Conservation (phyloP, 2,113 vertebrate genomes). For the Labeo rohita region DNA sequence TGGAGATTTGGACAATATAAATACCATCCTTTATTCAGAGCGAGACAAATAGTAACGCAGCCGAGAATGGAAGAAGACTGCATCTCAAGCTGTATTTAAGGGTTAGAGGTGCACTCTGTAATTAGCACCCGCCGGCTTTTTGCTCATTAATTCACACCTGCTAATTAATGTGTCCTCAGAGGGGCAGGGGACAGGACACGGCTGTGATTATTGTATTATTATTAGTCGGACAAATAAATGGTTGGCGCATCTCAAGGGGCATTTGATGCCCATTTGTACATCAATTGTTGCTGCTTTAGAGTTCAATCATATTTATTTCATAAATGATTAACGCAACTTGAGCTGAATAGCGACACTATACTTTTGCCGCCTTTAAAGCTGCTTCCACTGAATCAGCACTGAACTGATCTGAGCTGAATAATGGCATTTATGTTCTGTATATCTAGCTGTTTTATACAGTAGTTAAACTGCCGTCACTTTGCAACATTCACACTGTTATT, state of each 20-base stretch:
- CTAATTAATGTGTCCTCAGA: slow-evolving; percentile 73
- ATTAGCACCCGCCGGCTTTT: slow-evolving; percentile 76
- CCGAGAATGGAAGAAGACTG: slow-evolving; percentile 54
- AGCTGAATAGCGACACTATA: no score
- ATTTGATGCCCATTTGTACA: not conserved
- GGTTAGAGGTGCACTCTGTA: slow-evolving; percentile 76
- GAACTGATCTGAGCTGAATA: not conserved
- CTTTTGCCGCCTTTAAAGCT: not conserved
- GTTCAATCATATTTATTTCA: not conserved
- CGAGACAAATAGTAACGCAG: slow-evolving; percentile 11
- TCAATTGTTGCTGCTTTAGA: not conserved
- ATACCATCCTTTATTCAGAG: slow-evolving; percentile 44
- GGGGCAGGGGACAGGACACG: slow-evolving; percentile 64
- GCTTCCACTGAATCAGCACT: not conserved
- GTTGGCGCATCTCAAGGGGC: slow-evolving; percentile 42
- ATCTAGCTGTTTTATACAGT: no score
- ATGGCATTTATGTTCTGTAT: no score
- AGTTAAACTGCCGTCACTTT: no score
- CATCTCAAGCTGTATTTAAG: slow-evolving; percentile 72
- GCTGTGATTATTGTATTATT: slow-evolving; percentile 65
- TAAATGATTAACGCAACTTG: not conserved
- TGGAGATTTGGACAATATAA: slow-evolving; percentile 47
- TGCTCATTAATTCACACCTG: slow-evolving; percentile 78
- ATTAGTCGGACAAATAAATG: slow-evolving; percentile 70
- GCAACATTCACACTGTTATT: no score